Evolutionary conservation across 2,113 vertebrate species (phyloP), one percentile per base, ranked within the genome.

Genomic region (Tenrec ecaudatus): DNA sequence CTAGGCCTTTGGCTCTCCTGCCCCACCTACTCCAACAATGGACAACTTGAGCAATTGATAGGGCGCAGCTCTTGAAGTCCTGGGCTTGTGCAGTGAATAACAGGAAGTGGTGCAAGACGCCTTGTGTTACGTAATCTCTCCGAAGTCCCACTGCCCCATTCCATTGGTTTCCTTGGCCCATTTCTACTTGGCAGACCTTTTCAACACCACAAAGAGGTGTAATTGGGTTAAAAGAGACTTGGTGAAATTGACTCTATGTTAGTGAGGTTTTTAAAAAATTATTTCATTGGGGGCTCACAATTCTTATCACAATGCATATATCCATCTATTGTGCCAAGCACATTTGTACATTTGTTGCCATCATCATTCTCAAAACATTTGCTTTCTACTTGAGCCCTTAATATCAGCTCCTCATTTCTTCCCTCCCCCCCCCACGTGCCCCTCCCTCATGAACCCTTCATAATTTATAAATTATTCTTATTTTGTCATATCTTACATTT

Each of bases 11-110:
- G 92, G 66, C 71, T 69, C 22, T 43, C 66, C 43, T 69, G 76
- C 83, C 23, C 36, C 73, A 94, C 83, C 83, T 83, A 85, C 53
- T 86, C 66, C 77, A 93, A 93, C 86, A 95, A 95, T 62, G 71
- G 14, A 33, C 66, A 92, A 22, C 92, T 96, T 91, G 53, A 71
- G 86, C 77, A 96, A 89, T 43, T 27, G 58, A 78, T 36, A 93
- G 87, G 86, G 86, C 0, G 43, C 96, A 95, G 85, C 31, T 89
- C 29, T 8, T 75, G 86, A 93, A 87, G 73, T 91, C 94, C 57
- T 84, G n/a, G n/a, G 82, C 36, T n/a, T 86, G 31, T 19, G 36
- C 9, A 71, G 31, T 89, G 84, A 94, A 75, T 69, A 95, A 89
- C 78, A 93, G 87, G 84, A 94, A 91, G 36, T 92, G 78, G 57